A percentile compares a stretch with the other conserved stretches of the same genome.
These are phyloP conservation scores for Trissonchulus latispiculum DNA, from an alignment of 2,888 invertebrate genomes.

Conservation along the genomic window DNA sequence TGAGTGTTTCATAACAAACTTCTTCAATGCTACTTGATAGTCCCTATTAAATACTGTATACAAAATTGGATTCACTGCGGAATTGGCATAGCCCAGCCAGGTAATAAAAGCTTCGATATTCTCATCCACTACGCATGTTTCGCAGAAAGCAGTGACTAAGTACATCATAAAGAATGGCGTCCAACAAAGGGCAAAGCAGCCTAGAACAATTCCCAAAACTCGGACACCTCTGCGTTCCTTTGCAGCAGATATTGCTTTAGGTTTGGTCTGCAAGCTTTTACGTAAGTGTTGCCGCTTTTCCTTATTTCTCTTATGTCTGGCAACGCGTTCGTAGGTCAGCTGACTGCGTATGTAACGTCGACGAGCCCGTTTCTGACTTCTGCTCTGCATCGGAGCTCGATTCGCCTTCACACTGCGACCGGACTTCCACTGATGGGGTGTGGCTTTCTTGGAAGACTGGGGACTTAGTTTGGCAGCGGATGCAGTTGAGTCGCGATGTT, in stretches of 20 bases:
- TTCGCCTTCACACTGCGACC: neutral
- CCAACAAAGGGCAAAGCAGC: constrained; percentile 43
- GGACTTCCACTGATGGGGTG: neutral
- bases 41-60: constrained; percentile 43
- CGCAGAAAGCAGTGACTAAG: constrained; percentile 40
- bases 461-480: neutral
- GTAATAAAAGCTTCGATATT: constrained; percentile 44
- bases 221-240: constrained; percentile 38
- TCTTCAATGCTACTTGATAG: constrained; percentile 42
- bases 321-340: constrained; percentile 17
- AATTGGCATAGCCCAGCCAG: constrained; percentile 41
- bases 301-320: constrained; percentile 30
- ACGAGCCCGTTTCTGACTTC: neutral
- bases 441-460: neutral
- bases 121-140: constrained; percentile 34
- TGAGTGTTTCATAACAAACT: too few species aligned
- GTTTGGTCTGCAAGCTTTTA: constrained; percentile 21
- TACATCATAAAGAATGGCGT: constrained; percentile 44
- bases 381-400: neutral
- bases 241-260: constrained; percentile 42
- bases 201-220: constrained; percentile 42
- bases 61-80: constrained; percentile 43
- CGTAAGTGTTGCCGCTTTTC: constrained; percentile 27
- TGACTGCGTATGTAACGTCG: neutral
- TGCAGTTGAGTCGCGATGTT: neutral